Conservation (phyloP, 2,113 vertebrate species). For the Trochalopteron elliotii region DNA sequence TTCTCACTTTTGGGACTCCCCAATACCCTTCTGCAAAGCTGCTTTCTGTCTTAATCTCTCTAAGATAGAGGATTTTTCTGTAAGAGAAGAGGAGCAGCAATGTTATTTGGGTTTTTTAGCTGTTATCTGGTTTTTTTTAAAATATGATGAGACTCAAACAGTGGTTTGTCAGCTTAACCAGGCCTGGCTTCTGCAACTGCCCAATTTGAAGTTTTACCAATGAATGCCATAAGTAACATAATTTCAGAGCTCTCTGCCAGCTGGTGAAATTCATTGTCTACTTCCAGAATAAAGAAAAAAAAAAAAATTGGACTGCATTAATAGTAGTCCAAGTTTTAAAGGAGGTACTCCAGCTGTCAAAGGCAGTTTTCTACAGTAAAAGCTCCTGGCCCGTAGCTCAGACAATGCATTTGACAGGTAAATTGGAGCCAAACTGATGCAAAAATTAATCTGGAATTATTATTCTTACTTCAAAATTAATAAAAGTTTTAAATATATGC, state of each 20-base stretch:
- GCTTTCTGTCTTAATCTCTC: neutral
- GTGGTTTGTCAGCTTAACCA: neutral
- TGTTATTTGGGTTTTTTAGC: neutral
- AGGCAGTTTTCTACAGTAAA: neutral
- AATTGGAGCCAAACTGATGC: neutral
- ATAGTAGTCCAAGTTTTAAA: neutral
- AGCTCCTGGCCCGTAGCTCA: neutral
- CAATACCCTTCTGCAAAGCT: neutral
- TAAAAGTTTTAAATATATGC: accelerated
- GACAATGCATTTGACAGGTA: neutral
- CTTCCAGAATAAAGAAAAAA: neutral
- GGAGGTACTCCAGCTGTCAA: neutral
- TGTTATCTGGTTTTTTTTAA: neutral
- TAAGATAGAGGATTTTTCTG: neutral
- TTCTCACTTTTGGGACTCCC: neutral
- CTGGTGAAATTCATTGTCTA: neutral
- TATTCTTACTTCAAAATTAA: neutral
- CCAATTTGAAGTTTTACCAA: neutral
- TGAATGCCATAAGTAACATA: neutral
- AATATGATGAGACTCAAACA: neutral
- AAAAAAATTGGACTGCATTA: neutral
- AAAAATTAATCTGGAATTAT: neutral
- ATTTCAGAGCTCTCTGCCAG: neutral
- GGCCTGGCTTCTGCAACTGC: neutral
- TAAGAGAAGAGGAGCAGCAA: neutral